Evolutionary conservation across 2,888 invertebrate species (phyloP).

Genomic region (Petrolisthes cinctipes): DNA sequence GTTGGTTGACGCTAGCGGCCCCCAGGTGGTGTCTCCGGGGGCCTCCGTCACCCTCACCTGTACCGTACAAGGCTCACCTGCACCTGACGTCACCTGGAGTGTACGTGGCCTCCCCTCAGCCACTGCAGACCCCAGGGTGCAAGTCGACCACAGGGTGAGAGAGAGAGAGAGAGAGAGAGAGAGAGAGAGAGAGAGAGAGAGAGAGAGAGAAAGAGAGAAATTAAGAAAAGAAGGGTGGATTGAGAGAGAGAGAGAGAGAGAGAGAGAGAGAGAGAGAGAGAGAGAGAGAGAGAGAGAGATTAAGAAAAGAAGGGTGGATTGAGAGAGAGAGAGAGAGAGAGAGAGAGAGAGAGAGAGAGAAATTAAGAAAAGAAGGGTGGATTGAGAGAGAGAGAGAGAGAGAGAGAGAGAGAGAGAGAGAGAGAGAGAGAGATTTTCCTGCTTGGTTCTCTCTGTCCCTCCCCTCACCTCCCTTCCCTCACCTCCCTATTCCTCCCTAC

Average conservation of each 20-base stretch:
- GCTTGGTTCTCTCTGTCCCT: background rate
- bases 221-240: too few species aligned
- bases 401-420: too few species aligned
- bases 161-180: background rate
- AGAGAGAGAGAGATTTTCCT: background rate
- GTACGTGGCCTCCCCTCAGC: constrained; percentile 30
- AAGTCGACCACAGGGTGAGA: constrained; percentile 21
- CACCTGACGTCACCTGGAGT: constrained; percentile 52
- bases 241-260: too few species aligned
- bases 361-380: background rate
- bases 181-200: background rate
- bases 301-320: too few species aligned
- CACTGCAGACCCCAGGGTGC: constrained; percentile 41
- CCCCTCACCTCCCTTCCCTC: background rate
- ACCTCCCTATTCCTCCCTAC: too few species aligned
- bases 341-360: constrained; percentile 20
- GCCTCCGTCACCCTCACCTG: constrained; percentile 46
- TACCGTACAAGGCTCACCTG: constrained; percentile 55
- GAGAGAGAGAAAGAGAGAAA: background rate
- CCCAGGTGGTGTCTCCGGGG: constrained; percentile 51
- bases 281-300: too few species aligned
- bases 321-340: too few species aligned
- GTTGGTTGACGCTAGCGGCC: constrained; percentile 50
- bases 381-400: too few species aligned
- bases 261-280: background rate